Percentiles rank a stretch among this genome's conserved stretches.
phyloP scores from a whole-genome alignment of 2,797 vertebrate species.

The Pseudomugil gertrudae region DNA sequence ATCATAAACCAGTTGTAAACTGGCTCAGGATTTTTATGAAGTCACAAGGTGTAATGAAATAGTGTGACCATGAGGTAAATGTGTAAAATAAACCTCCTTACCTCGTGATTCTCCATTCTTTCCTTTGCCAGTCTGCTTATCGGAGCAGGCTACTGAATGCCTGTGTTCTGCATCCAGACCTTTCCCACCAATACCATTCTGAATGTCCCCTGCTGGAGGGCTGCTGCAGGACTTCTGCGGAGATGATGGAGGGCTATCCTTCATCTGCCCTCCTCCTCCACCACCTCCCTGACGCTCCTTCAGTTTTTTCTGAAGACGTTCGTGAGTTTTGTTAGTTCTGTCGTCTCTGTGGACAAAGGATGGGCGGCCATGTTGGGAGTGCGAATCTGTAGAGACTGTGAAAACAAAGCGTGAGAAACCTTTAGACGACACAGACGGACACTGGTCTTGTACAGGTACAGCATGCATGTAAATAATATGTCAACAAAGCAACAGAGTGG shows the following conservation, averaged over 20 bases:
- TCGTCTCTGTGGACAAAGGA: constrained; percentile 90
- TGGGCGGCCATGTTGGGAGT: constrained; percentile 89
- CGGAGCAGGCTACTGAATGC: constrained; percentile 73
- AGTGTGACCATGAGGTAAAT: constrained; percentile 16
- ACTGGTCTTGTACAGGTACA: constrained; percentile 1
- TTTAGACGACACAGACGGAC: constrained; percentile 19
- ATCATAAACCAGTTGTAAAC: neutral
- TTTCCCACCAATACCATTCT: constrained; percentile 85
- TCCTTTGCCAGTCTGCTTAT: constrained; percentile 80
- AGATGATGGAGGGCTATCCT: constrained; percentile 93
- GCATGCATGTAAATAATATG: neutral
- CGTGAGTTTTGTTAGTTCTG: constrained; percentile 93
- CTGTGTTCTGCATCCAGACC: constrained; percentile 77
- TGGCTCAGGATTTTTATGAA: neutral
- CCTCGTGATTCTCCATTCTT: constrained; percentile 85
- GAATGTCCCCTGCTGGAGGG: constrained; percentile 81
- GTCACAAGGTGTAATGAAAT: constrained; percentile 20
- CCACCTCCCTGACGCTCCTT: constrained; percentile 90
- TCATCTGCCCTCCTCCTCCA: constrained; percentile 82
- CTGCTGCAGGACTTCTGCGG: constrained; percentile 88
- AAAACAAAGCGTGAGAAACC: neutral
- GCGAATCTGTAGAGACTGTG: constrained; percentile 85
- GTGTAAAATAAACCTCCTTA: constrained; percentile 63
- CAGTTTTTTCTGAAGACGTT: constrained; percentile 95
- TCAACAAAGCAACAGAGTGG: too few relatives aligned